A percentile compares a stretch with the other conserved stretches of the same genome.
These are phyloP conservation scores for Apodemus sylvaticus DNA, from an alignment of 2,113 vertebrate genomes.

Conservation along the genomic window DNA sequence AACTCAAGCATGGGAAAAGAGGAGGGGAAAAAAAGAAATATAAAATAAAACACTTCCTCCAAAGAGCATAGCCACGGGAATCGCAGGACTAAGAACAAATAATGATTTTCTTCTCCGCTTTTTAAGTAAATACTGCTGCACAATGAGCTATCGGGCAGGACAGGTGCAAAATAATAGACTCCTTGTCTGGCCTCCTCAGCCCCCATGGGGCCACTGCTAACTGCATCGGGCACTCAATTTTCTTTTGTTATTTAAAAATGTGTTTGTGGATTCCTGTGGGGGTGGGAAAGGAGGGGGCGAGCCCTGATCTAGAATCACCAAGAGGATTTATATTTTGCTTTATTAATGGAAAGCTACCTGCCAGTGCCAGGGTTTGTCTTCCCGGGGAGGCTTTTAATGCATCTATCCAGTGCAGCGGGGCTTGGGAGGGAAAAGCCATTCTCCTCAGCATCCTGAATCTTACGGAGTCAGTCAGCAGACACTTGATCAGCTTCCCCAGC, in stretches of 20 bases:
- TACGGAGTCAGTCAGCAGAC: neutral
- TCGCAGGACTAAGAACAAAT: constrained; percentile 67
- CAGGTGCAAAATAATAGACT: constrained; percentile 76
- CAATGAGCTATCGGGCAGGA: constrained; percentile 69
- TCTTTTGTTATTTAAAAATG: constrained; percentile 80
- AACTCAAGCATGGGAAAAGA: constrained; percentile 61
- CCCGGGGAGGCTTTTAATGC: constrained; percentile 63
- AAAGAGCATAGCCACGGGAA: constrained; percentile 76
- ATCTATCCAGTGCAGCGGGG: constrained; percentile 37
- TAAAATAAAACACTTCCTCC: constrained; percentile 74
- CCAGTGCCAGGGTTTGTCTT: constrained; percentile 55
- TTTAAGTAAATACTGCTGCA: constrained; percentile 75
- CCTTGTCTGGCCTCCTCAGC: constrained; percentile 56
- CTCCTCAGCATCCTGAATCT: neutral
- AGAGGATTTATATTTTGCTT: constrained; percentile 79
- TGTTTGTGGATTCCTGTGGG: constrained; percentile 75
- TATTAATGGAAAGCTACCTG: constrained; percentile 78
- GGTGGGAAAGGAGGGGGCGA: neutral
- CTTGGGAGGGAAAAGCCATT: neutral
- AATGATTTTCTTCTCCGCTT: constrained; percentile 75
- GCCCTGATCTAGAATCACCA: constrained; percentile 49
- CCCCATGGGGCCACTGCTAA: constrained; percentile 42
- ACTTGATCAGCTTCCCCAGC: neutral
- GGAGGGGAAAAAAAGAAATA: constrained; percentile 15
- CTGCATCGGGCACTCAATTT: constrained; percentile 67